These are phyloP conservation scores for Mastomys coucha DNA, from an alignment of 2,113 vertebrate species.

Conservation along the genomic window DNA sequence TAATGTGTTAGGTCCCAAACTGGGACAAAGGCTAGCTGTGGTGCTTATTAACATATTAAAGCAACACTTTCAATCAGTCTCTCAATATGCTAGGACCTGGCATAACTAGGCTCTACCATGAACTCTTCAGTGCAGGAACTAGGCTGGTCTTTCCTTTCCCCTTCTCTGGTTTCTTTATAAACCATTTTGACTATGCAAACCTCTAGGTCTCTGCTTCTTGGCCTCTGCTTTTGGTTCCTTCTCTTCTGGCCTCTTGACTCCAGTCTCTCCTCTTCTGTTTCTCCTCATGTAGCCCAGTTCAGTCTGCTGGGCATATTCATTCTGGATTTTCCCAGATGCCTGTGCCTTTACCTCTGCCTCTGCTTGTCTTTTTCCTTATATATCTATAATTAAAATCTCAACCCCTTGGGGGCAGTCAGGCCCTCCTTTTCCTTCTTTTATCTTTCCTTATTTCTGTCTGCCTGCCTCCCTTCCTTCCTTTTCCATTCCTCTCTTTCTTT, in stretches of 20 bases:
- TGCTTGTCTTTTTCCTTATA: too few relatives aligned
- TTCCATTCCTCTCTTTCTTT: too few relatives aligned
- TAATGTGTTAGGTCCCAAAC: background rate
- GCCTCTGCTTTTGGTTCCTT: background rate
- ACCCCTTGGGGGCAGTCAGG: background rate
- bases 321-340: background rate
- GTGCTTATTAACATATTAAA: background rate
- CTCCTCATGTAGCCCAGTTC: background rate
- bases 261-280: background rate
- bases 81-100: background rate
- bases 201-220: background rate
- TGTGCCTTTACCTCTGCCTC: background rate
- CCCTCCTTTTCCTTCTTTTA: background rate
- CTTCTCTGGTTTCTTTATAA: background rate
- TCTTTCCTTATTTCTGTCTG: too few relatives aligned
- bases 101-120: background rate
- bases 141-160: background rate
- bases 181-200: background rate
- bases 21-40: background rate
- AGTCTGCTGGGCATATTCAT: background rate
- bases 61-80: background rate
- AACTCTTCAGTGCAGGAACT: background rate
- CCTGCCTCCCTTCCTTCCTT: too few relatives aligned
- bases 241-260: background rate
- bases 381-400: background rate